Percentiles rank a stretch among this genome's conserved stretches.
Conservation (phyloP, 1,140 invertebrate genomes). For the Cotesia typhae region DNA sequence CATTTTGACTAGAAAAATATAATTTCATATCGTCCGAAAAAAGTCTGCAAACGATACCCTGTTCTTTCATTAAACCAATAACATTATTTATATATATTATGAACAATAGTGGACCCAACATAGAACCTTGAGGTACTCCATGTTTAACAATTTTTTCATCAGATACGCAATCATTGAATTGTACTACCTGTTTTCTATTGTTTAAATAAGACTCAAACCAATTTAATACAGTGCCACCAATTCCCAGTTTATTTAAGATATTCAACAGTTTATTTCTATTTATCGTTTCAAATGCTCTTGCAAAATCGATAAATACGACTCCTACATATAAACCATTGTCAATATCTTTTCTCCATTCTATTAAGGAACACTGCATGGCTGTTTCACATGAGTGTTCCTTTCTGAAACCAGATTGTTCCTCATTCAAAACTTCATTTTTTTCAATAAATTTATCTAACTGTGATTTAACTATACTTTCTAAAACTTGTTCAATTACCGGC, state of each 20-base stretch:
- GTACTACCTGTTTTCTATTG: background rate
- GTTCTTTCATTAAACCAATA: background rate
- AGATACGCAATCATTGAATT: background rate
- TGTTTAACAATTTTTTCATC: background rate
- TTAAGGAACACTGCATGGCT: slow-evolving; percentile 16
- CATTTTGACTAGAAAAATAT: slow-evolving; percentile 18
- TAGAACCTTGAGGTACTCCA: slow-evolving; percentile 31
- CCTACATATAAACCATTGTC: slow-evolving; percentile 7
- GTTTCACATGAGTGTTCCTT: slow-evolving; percentile 29
- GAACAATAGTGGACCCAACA: slow-evolving; percentile 24
- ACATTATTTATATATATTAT: slow-evolving; percentile 28
- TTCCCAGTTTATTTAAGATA: slow-evolving; percentile 29
- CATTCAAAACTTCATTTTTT: slow-evolving; percentile 25
- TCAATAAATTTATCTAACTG: slow-evolving; percentile 32
- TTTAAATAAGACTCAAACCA: slow-evolving; percentile 33
- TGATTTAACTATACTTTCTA: slow-evolving; percentile 24
- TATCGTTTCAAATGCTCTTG: slow-evolving; percentile 40
- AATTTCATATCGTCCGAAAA: slow-evolving; percentile 38
- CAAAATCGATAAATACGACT: slow-evolving; percentile 33
- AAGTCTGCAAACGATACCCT: slow-evolving; percentile 16
- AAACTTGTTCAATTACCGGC: slow-evolving; percentile 38
- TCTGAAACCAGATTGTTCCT: slow-evolving; percentile 33
- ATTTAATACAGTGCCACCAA: slow-evolving; percentile 15
- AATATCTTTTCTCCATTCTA: slow-evolving; percentile 20
- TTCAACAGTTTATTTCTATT: slow-evolving; percentile 22